Conservation (phyloP, 2,113 vertebrate genomes). For the Candoia aspera region DNA sequence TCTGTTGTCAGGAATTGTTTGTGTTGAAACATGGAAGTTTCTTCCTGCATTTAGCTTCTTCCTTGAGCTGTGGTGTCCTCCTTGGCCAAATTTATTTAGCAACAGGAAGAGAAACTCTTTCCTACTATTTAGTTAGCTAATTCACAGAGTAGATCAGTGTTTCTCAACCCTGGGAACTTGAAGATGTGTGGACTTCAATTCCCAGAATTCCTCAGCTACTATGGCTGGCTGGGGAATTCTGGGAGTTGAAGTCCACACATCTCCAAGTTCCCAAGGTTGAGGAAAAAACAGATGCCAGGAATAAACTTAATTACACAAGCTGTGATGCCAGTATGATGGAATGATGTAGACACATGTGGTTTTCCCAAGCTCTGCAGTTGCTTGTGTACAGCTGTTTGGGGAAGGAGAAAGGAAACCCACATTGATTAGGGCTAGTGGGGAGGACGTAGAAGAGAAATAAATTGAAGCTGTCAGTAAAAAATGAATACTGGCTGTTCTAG, state of each 20-base stretch:
- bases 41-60: background rate
- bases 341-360: background rate
- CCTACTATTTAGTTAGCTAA: background rate
- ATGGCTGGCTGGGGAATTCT: too few relatives aligned
- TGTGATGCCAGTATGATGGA: accelerated
- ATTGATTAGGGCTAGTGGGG: background rate
- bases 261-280: too few relatives aligned
- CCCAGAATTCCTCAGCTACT: too few relatives aligned
- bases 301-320: background rate
- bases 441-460: background rate
- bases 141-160: background rate
- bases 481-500: background rate
- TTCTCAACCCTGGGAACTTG: too few relatives aligned
- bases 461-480: background rate
- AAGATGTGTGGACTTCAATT: too few relatives aligned
- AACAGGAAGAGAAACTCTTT: too few relatives aligned
- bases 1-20: too few relatives aligned
- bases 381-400: slow-evolving; percentile 7
- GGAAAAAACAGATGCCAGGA: background rate
- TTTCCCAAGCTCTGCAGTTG: slow-evolving; percentile 10
- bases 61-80: too few relatives aligned
- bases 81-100: too few relatives aligned
- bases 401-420: background rate
- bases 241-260: too few relatives aligned
- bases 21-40: too few relatives aligned